Evolutionary conservation across 1,140 invertebrate genomes (phyloP).

Genomic region (Idris sp.): DNA sequence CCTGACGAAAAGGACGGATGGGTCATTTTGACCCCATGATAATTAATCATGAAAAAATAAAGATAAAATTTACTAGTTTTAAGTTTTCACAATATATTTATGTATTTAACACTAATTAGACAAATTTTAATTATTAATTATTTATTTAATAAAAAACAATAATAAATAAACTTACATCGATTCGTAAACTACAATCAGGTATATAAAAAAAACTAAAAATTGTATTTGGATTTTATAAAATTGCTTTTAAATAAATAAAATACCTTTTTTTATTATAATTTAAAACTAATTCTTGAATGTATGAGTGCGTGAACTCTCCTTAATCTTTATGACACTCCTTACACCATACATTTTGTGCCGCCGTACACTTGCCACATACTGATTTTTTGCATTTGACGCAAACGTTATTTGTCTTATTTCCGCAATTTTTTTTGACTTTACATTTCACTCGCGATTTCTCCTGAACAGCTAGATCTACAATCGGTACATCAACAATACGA

Average conservation of each 20-base stretch:
- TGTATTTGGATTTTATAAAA: too few relatives aligned
- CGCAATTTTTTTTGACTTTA: neutral
- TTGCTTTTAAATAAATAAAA: too few relatives aligned
- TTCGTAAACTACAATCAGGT: too few relatives aligned
- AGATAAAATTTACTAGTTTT: neutral
- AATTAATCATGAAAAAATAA: too few relatives aligned
- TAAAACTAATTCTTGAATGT: too few relatives aligned
- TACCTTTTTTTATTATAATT: too few relatives aligned
- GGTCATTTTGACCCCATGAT: too few relatives aligned
- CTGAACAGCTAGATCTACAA: neutral
- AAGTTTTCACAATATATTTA: constrained; percentile 9
- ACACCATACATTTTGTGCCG: constrained; percentile 4
- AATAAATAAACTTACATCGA: neutral
- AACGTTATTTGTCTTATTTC: constrained; percentile 1
- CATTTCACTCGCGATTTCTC: neutral
- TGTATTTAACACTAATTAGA: too few relatives aligned
- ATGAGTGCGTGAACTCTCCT: neutral
- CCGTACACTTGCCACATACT: neutral
- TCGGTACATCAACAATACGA: neutral
- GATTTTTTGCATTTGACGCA: neutral
- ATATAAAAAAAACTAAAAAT: too few relatives aligned
- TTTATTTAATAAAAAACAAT: too few relatives aligned
- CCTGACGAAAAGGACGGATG: constrained; percentile 3
- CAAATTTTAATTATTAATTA: constrained; percentile 2
- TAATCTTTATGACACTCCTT: neutral